A percentile compares a stretch with the other conserved stretches of the same genome.
Conservation (phyloP, 2,113 vertebrate species). For the Salvator merianae region DNA sequence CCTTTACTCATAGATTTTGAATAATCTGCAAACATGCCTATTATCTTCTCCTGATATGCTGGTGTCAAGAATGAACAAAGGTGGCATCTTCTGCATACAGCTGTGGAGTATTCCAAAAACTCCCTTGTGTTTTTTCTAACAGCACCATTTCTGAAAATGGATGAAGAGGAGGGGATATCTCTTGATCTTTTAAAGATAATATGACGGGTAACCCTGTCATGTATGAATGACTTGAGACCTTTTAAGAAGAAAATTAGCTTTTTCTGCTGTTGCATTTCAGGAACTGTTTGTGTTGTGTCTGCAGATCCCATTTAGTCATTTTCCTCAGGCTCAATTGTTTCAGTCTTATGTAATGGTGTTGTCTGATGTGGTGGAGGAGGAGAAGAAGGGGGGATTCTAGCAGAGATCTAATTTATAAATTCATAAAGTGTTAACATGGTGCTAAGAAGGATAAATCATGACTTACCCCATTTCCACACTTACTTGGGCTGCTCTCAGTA, state of each 20-base stretch:
- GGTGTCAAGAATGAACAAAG: neutral
- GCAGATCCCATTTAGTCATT: neutral
- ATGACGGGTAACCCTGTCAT: constrained; percentile 32
- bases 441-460: too few species aligned
- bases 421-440: too few species aligned
- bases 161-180: constrained; percentile 21
- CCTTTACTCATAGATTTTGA: constrained; percentile 2
- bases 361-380: neutral
- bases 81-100: constrained; percentile 36
- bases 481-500: too few species aligned
- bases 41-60: neutral
- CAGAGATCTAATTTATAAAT: too few species aligned
- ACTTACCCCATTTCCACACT: too few species aligned
- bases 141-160: constrained; percentile 44
- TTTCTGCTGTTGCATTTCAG: neutral
- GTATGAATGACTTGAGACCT: constrained; percentile 24
- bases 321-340: neutral
- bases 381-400: neutral
- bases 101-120: constrained; percentile 33
- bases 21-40: constrained; percentile 7
- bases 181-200: constrained; percentile 32
- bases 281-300: neutral
- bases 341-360: neutral
- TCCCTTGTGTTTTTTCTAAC: constrained; percentile 45
- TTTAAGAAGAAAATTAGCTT: constrained; percentile 3